A percentile compares a stretch with the other conserved stretches of the same genome.
phyloP scores from a whole-genome alignment of 2,113 vertebrate species.

The Sialia sialis region DNA sequence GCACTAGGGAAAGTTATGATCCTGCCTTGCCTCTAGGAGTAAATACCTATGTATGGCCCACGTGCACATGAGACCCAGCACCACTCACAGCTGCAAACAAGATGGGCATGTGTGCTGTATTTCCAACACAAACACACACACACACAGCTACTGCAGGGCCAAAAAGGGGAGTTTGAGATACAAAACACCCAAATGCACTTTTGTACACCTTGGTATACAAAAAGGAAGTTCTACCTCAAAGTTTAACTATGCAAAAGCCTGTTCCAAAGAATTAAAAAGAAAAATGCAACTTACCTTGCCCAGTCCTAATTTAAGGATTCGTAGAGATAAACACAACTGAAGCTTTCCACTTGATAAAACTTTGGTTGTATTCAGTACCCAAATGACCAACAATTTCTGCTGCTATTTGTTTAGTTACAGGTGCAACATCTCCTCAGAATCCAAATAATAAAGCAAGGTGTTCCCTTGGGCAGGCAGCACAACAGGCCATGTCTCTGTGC shows the following conservation, averaged over 20 bases:
- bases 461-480: neutral
- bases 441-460: neutral
- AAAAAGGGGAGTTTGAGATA: neutral
- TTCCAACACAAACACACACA: neutral
- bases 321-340: neutral
- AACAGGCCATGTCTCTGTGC: neutral
- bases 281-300: conserved; percentile 12
- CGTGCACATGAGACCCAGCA: accelerated
- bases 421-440: neutral
- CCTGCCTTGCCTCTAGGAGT: neutral
- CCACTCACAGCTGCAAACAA: accelerated
- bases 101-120: neutral
- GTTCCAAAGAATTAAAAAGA: neutral
- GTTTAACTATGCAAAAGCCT: neutral
- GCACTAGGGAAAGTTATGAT: neutral
- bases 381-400: neutral
- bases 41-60: neutral
- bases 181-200: neutral
- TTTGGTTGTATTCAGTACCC: neutral
- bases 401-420: neutral
- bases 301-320: neutral
- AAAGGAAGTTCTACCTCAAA: neutral
- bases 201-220: neutral
- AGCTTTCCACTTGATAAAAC: neutral
- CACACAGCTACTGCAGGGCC: neutral